These are phyloP conservation scores for Drosophila kokeensis DNA, from an alignment of 2,888 invertebrate species.

Conservation along the genomic window DNA sequence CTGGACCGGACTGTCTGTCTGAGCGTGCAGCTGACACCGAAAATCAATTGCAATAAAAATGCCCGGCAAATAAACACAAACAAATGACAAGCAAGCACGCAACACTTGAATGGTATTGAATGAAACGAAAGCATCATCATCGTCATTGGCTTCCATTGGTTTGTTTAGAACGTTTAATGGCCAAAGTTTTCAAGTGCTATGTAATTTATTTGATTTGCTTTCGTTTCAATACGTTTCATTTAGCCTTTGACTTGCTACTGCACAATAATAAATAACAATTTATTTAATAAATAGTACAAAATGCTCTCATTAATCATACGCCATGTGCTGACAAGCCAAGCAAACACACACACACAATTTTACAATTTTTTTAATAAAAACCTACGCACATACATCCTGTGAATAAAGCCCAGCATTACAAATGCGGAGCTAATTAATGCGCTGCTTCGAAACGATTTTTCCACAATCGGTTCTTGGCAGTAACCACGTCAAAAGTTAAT, in stretches of 20 bases:
- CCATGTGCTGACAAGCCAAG: conserved; percentile 64
- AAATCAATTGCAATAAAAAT: conserved; percentile 81
- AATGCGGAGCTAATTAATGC: conserved; percentile 44
- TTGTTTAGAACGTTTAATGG: conserved; percentile 73
- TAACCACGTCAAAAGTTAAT: conserved; percentile 61
- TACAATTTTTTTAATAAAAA: conserved; percentile 12
- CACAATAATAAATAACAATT: conserved; percentile 72
- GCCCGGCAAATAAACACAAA: conserved; percentile 52
- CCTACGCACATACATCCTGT: not conserved
- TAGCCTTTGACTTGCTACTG: conserved; percentile 7
- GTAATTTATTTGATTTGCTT: conserved; percentile 75
- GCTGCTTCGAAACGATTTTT: conserved; percentile 34
- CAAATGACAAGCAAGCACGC: conserved; percentile 36
- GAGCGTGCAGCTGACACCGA: conserved; percentile 73
- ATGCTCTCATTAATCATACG: conserved; percentile 71
- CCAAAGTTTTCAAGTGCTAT: conserved; percentile 50
- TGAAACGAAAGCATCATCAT: conserved; percentile 12
- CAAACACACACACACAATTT: conserved; percentile 20
- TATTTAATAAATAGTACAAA: conserved; percentile 71
- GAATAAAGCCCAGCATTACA: not conserved
- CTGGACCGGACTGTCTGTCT: conserved; percentile 20
- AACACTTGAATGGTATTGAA: conserved; percentile 18
- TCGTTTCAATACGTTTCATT: conserved; percentile 23
- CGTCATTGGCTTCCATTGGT: conserved; percentile 56
- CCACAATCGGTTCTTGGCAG: conserved; percentile 44